Base-by-base conservation (phyloP, 2,113 vertebrate species). In the Channa argus region DNA sequence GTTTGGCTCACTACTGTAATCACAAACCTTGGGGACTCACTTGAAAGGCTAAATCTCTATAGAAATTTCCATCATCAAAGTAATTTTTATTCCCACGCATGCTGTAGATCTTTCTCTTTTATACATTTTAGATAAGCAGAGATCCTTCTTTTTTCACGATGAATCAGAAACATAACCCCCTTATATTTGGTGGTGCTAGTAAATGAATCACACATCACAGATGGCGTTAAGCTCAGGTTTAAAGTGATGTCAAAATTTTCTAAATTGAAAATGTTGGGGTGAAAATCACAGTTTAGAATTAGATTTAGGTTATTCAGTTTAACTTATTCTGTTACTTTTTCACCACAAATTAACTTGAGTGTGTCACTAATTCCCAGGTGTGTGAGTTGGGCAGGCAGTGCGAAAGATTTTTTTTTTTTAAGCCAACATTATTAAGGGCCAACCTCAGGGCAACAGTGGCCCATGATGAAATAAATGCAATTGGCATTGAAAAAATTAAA, bases 41-140 rank as follows among this genome's bases (percentile, higher is more conserved):
- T 89, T 91, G 64, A 92, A 91, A 91, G 82, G 61, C 85, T 63
- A 74, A 89, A 82, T 69, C 85, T 76, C 86, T 54, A 53, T 36
- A 85, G 82, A 88, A 74, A 39, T 80, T 83, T 84, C 54, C 14
- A 62, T 82, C 86, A 82, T 90, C 88, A 89, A 91, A 91, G 84
- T 33, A 71, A 6, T 79, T 80, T 79, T 75, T 64, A 86, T 88
- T 87, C 86, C 81, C 88, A 88, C 67, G 70, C 86, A 81, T 12
- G 50, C 53, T 52, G 81, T 82, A 81, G 79, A 86, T 89, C 65
- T 87, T 61, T 72, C 78, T 87, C 69, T 79, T 87, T 88, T 83
- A 77, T 86, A 82, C 84, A 82, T 92, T 86, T 91, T 71, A 84
- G 80, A 92, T 91, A 85, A 89, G 86, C 61, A 75, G 52, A 82